Conservation (phyloP, 2,888 invertebrate genomes). For the Pterostichus madidus region DNA sequence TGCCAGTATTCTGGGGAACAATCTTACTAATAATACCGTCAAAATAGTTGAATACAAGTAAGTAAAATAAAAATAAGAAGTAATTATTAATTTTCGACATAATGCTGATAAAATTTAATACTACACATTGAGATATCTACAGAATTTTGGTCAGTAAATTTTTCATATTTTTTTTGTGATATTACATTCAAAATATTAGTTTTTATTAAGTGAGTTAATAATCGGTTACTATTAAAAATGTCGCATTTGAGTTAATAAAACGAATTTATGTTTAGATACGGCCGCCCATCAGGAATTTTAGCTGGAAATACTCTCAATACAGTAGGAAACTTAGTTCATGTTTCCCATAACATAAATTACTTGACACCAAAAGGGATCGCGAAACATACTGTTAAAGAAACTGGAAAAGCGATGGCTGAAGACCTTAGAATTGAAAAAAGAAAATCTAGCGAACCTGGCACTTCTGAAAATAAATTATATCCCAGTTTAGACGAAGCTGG, state of each 20-base stretch:
- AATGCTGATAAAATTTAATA: no score
- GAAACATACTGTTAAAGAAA: slow-evolving; percentile 82
- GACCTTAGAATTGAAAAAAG: slow-evolving; percentile 70
- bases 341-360: slow-evolving; percentile 83
- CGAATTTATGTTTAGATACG: slow-evolving; percentile 80
- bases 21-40: slow-evolving; percentile 86
- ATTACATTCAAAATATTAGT: no score
- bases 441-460: neutral
- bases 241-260: neutral
- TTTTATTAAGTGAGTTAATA: no score
- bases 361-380: slow-evolving; percentile 84
- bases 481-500: slow-evolving; percentile 43
- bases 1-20: slow-evolving; percentile 82
- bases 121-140: no score
- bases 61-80: no score
- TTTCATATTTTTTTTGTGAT: no score
- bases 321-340: slow-evolving; percentile 84
- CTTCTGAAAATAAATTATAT: slow-evolving; percentile 45
- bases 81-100: no score
- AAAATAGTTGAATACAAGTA: slow-evolving; percentile 87
- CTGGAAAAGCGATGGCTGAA: slow-evolving; percentile 80
- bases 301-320: slow-evolving; percentile 84
- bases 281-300: slow-evolving; percentile 82
- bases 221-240: neutral
- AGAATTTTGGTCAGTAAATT: no score